Conservation (phyloP, 1,140 invertebrate species). For the Capitella teleta region DNA sequence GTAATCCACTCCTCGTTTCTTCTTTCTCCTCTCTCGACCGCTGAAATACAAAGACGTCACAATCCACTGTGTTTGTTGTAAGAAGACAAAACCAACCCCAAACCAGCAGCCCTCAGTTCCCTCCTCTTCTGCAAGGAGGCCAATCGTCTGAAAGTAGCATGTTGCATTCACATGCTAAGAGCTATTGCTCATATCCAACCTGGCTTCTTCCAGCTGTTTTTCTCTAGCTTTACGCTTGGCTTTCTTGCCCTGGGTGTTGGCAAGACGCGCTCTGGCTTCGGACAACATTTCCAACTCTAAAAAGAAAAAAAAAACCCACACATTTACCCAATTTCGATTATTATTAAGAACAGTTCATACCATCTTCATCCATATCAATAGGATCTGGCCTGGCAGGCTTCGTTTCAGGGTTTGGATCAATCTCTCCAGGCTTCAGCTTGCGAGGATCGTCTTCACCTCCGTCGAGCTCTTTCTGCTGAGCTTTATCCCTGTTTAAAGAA, state of each 20-base stretch:
- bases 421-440: constrained; percentile 95
- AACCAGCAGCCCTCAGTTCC: constrained; percentile 95
- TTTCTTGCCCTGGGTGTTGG: constrained; percentile 99
- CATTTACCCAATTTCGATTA: no score
- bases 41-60: no score
- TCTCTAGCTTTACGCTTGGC: constrained; percentile 97
- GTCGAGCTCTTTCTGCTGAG: constrained; percentile 73
- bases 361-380: constrained; percentile 99
- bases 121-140: constrained; percentile 92
- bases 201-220: constrained; percentile 95
- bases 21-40: no score
- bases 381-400: constrained; percentile 98
- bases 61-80: no score
- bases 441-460: constrained; percentile 80
- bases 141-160: constrained; percentile 66
- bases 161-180: no score
- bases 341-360: no score
- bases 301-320: constrained; percentile 17
- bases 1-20: no score
- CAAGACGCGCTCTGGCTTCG: constrained; percentile 91
- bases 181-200: no score
- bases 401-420: constrained; percentile 98
- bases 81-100: no score
- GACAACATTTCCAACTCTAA: constrained; percentile 96
- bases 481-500: constrained; percentile 67